Evolutionary conservation across 1,140 invertebrate species (phyloP).

Genomic region (Drosophila busckii): DNA sequence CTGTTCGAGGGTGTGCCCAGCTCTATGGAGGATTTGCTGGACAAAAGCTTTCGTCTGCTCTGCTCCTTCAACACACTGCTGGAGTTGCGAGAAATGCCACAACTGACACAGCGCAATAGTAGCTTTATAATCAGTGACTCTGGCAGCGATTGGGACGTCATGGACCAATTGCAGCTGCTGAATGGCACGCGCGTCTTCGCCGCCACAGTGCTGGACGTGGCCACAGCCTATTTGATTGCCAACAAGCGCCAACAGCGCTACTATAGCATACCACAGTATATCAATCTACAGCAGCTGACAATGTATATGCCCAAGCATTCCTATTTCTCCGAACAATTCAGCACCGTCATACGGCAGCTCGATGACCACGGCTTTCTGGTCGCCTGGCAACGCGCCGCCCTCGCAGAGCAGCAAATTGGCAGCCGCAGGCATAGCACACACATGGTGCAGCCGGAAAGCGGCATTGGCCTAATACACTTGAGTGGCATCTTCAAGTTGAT

Average conservation of each 20-base stretch:
- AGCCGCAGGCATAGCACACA: background rate
- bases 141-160: slow-evolving; percentile 27
- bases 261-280: slow-evolving; percentile 30
- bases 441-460: background rate
- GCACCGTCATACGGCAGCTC: slow-evolving; percentile 16
- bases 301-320: slow-evolving; percentile 64
- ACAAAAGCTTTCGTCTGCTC: slow-evolving; percentile 28
- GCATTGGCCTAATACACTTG: slow-evolving; percentile 24
- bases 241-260: slow-evolving; percentile 1
- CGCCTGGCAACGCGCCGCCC: slow-evolving; percentile 38
- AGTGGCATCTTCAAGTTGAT: slow-evolving; percentile 35
- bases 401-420: slow-evolving; percentile 1
- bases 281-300: slow-evolving; percentile 51
- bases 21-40: slow-evolving; percentile 40
- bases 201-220: slow-evolving; percentile 34
- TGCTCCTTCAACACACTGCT: slow-evolving; percentile 32
- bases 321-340: slow-evolving; percentile 36
- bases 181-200: slow-evolving; percentile 28
- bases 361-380: slow-evolving; percentile 40
- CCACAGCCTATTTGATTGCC: slow-evolving; percentile 18
- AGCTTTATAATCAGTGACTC: slow-evolving; percentile 20
- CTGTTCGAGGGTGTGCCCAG: slow-evolving; percentile 27
- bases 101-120: background rate
- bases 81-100: slow-evolving; percentile 44
- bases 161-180: slow-evolving; percentile 24